These are phyloP conservation scores for Epinotia ramella DNA, from an alignment of 2,888 invertebrate species.

Conservation along the genomic window DNA sequence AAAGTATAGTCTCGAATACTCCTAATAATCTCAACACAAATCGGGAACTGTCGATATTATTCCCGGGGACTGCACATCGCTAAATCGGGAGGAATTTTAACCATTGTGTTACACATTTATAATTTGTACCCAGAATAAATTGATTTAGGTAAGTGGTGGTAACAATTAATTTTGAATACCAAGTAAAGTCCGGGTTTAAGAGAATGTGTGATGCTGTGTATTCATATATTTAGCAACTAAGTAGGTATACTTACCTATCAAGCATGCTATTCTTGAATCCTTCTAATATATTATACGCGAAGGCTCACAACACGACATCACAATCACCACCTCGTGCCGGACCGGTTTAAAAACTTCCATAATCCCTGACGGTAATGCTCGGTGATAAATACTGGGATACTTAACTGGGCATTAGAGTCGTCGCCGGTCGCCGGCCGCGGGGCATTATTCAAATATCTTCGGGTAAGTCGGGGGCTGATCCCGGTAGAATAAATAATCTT, in stretches of 20 bases:
- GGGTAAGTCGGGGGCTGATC: conserved; percentile 64
- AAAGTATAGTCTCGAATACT: too few relatives aligned
- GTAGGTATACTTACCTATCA: too few relatives aligned
- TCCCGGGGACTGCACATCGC: too few relatives aligned
- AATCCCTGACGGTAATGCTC: conserved; percentile 66
- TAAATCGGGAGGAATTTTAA: background rate
- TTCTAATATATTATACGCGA: background rate
- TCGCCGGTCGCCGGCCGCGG: conserved; percentile 49
- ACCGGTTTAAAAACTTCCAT: conserved; percentile 55
- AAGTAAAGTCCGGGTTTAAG: too few relatives aligned
- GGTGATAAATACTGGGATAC: conserved; percentile 67
- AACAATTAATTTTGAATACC: too few relatives aligned
- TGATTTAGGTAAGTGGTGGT: too few relatives aligned
- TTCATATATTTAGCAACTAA: too few relatives aligned
- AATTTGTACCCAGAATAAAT: too few relatives aligned
- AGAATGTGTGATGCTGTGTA: too few relatives aligned
- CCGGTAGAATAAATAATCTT: conserved; percentile 58
- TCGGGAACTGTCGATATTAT: too few relatives aligned
- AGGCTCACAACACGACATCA: background rate
- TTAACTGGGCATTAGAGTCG: conserved; percentile 61
- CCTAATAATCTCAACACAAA: too few relatives aligned
- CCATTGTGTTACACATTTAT: background rate
- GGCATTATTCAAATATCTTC: conserved; percentile 73
- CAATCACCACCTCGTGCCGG: conserved; percentile 20
- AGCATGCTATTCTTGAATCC: background rate